Base-by-base conservation (phyloP, 2,113 vertebrate genomes). In the Lonchura striata region DNA sequence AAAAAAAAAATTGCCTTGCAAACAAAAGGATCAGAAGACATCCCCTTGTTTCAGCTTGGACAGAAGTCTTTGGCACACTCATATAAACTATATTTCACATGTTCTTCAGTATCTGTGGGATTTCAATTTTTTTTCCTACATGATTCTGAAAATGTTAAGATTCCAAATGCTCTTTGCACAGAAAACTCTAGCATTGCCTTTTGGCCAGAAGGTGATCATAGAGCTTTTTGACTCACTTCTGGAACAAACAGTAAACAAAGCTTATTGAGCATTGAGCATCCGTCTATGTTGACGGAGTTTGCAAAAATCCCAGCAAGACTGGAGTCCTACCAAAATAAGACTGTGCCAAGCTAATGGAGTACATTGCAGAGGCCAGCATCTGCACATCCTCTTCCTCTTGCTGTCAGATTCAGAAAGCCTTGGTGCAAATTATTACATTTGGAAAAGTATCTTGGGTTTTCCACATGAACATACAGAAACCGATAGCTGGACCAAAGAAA, bases 241-340 rank as follows among this genome's bases (percentile, higher is more conserved):
- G 68, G 47, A 50, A 56, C 47, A 70, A 69, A 88, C 18, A 91
- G 33, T 85, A 96, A 96, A 85, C 63, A 95, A 93, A 92, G 68
- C 60, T 96, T 90, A 86, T 74, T 90, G 56, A 92, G 59, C 82
- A 86, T 15, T 9, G 2, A 91, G 20, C 47, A 82, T 85, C 33
- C 6, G 5, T 42, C 64, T 78, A 41, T 30, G 39, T 31, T 81
- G 84, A 47, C 35, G 74, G 35, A 74, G 61, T 91, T 86, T 88
- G 46, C 56, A 90, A 86, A 39, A 75, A 63, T 75, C 23, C 37
- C 59, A 71, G 82, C n/a, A 57, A 64, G 79, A 88, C 44, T 44
- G 61, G 69, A 88, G 77, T 95, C 76, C 79, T 86, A 81, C 54
- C 56, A 86, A 44, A 85, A 66, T 30, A 60, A 70, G 27, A 33